phyloP scores from a whole-genome alignment of 1,140 invertebrate genomes.

The Geopemphigus sp. region DNA sequence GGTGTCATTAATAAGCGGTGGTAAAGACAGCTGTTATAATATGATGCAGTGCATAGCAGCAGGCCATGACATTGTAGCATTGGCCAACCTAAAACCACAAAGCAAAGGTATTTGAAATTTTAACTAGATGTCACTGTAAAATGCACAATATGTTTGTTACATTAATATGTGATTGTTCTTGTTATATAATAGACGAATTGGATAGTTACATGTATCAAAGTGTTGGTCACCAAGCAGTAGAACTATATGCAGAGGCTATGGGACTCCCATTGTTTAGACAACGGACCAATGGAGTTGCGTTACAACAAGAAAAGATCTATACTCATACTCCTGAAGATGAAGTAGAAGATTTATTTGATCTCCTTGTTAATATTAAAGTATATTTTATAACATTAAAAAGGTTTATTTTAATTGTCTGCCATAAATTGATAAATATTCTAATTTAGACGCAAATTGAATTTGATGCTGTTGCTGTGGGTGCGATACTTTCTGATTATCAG shows the following conservation, averaged over 20 bases:
- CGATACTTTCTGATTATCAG: conserved; percentile 97
- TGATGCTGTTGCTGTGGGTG: conserved; percentile 92
- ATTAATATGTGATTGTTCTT: background rate
- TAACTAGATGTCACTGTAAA: background rate
- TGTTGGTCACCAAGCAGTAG: conserved; percentile 92
- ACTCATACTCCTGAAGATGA: conserved; percentile 85
- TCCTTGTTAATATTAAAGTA: conserved; percentile 83
- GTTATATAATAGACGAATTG: conserved; percentile 74
- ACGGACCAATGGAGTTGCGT: conserved; percentile 75
- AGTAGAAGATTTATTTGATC: conserved; percentile 94
- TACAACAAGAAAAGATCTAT: conserved; percentile 79
- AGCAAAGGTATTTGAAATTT: conserved; percentile 67
- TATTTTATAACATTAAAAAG: no score
- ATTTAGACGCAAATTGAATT: conserved; percentile 73
- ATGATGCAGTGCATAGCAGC: conserved; percentile 90
- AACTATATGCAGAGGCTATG: conserved; percentile 90
- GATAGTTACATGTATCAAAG: conserved; percentile 99
- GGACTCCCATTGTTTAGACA: conserved; percentile 85
- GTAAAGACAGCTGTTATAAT: conserved; percentile 99
- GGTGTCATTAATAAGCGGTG: conserved; percentile 89
- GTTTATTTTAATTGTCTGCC: background rate
- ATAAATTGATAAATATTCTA: background rate
- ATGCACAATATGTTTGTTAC: background rate
- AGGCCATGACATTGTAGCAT: conserved; percentile 92
- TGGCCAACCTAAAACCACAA: conserved; percentile 91